Evolutionary conservation across 2,888 invertebrate species (phyloP).

Genomic region (Philereme vetulata): DNA sequence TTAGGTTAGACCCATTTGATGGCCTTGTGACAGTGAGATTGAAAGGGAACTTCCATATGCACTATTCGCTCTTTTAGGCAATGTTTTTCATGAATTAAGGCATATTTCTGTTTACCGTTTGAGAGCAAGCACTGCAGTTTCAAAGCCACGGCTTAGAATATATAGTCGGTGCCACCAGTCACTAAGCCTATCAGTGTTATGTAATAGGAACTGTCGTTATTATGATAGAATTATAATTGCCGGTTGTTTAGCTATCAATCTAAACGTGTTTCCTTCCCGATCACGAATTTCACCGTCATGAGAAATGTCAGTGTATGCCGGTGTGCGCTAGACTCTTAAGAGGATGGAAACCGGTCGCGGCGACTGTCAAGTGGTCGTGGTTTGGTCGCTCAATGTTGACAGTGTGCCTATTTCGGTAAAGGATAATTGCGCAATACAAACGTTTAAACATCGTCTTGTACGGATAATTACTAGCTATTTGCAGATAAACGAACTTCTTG

Average conservation of each 20-base stretch:
- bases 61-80: too few species aligned
- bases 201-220: constrained; percentile 59
- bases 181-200: constrained; percentile 41
- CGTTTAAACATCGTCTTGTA: constrained; percentile 58
- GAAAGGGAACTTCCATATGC: too few species aligned
- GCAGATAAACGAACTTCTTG: constrained; percentile 45
- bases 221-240: constrained; percentile 64
- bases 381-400: constrained; percentile 49
- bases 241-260: constrained; percentile 60
- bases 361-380: constrained; percentile 45
- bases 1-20: too few species aligned
- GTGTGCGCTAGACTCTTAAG: constrained; percentile 33
- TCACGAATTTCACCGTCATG: constrained; percentile 69
- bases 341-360: constrained; percentile 57
- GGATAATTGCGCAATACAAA: constrained; percentile 63
- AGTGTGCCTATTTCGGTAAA: constrained; percentile 54
- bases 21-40: too few species aligned
- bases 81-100: too few species aligned
- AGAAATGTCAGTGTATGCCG: constrained; percentile 69
- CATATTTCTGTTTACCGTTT: too few species aligned
- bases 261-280: constrained; percentile 62
- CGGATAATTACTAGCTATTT: constrained; percentile 59
- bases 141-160: too few species aligned
- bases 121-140: too few species aligned
- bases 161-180: not conserved